Base-by-base conservation (phyloP, 64 coral and sea anemone genomes). In the Platygyra sinensis region DNA sequence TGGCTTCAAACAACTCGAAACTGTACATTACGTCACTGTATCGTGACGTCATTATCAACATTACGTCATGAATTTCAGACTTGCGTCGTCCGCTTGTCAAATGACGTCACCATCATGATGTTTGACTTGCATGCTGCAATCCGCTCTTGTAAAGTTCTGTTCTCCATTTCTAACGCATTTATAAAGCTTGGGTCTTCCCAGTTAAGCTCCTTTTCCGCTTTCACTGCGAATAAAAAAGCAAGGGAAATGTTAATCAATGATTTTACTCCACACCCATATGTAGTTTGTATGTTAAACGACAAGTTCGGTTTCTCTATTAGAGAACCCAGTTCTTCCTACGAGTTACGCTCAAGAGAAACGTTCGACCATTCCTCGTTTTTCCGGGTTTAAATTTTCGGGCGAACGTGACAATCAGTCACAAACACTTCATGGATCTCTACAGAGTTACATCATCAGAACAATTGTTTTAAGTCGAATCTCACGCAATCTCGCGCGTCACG, bases 31-130 rank as follows among this genome's bases (percentile, higher is more conserved):
- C 32, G n/a, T 30, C 2, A 3, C 27, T 13, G 14, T 30, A 76
- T 15, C 2, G 18, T 77, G 16, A 77, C 19, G 33, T 24, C 39
- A 77, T 42, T 25, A 77, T 42, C 42, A 46, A 77, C 18, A 49
- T 38, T 50, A 83, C 36, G 33, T 85, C 33, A 51, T 36, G 12
- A 27, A 29, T 19, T 11, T 94, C 57, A 94, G 12, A 94, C 92
- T 94, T 80, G 65, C 30, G 92, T 94, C 71, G 88, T 88, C 32
- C 81, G 46, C 22, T 80, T 88, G 52, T 99, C 94, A 79, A 96
- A 99, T 61, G 97, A 99, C 30, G 97, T 99, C 10, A 99, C 88
- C 94, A 99, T 93, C 97, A 99, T 99, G n/a, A 99, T 80, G 22
- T 90, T 93, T 17, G 97, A 99, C 76, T 99, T 99, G 73, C 91